Conservation (phyloP, 2,797 vertebrate genomes). For the Leuciscus waleckii region DNA sequence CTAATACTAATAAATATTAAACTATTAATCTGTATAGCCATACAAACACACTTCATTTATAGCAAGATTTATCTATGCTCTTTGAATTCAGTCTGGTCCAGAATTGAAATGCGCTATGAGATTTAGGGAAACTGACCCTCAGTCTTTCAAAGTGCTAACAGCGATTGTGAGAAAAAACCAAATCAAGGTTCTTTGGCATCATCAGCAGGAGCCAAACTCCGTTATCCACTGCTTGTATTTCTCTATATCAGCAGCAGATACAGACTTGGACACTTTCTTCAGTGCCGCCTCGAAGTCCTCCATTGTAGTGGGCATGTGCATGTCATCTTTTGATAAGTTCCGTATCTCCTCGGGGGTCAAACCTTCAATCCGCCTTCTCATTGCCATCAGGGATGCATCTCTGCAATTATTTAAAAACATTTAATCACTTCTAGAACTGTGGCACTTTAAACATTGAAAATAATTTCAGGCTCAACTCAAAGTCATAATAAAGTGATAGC, state of each 20-base stretch:
- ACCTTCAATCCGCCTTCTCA: slow-evolving; percentile 96
- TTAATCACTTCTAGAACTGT: neutral
- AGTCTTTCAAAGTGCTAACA: slow-evolving; percentile 32
- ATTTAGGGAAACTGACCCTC: slow-evolving; percentile 7
- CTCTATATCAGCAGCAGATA: slow-evolving; percentile 92
- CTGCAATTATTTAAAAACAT: slow-evolving; percentile 67
- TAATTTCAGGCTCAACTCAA: neutral
- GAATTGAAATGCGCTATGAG: neutral
- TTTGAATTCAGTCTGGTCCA: neutral
- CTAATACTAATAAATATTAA: slow-evolving; percentile 13
- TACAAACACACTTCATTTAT: neutral
- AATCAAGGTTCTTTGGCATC: neutral
- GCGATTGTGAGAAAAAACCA: neutral
- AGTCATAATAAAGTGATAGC: neutral
- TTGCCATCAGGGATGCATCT: slow-evolving; percentile 98
- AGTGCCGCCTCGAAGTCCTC: slow-evolving; percentile 95
- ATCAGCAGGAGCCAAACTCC: slow-evolving; percentile 96
- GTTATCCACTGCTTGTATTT: slow-evolving; percentile 98
- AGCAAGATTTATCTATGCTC: neutral
- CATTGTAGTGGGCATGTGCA: slow-evolving; percentile 99
- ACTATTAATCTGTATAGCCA: neutral
- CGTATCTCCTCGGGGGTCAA: slow-evolving; percentile 96
- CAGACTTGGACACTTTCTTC: slow-evolving; percentile 97
- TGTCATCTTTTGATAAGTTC: slow-evolving; percentile 94
- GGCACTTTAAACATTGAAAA: neutral